Conservation (phyloP, 1,140 invertebrate species). For the Hycleus cichorii region DNA sequence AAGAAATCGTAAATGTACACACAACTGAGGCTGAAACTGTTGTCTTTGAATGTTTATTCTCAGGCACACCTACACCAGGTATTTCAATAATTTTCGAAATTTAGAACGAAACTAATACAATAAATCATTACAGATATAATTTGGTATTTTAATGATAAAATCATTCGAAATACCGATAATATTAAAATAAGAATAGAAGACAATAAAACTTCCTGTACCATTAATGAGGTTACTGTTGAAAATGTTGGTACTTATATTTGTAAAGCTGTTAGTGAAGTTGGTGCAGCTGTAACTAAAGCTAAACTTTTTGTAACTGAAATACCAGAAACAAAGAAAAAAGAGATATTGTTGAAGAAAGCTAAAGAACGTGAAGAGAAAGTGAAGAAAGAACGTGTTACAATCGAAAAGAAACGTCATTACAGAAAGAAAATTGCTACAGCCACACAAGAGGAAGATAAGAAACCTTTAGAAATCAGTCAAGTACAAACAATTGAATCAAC, state of each 20-base stretch:
- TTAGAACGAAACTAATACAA: background rate
- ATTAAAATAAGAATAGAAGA: constrained; percentile 65
- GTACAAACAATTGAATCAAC: constrained; percentile 44
- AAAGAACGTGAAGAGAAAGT: constrained; percentile 51
- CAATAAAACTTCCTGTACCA: constrained; percentile 63
- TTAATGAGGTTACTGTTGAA: constrained; percentile 58
- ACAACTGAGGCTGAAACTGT: constrained; percentile 66
- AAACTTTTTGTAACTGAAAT: constrained; percentile 59
- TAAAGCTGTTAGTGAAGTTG: constrained; percentile 74
- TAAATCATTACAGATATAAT: constrained; percentile 59
- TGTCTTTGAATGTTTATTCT: constrained; percentile 68
- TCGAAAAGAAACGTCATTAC: constrained; percentile 43
- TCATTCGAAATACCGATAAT: constrained; percentile 64
- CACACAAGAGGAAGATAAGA: constrained; percentile 44
- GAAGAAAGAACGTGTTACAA: constrained; percentile 46
- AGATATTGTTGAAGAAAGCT: constrained; percentile 42
- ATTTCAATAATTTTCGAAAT: constrained; percentile 24
- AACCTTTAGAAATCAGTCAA: constrained; percentile 46
- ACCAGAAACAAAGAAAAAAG: constrained; percentile 36
- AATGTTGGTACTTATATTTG: constrained; percentile 81
- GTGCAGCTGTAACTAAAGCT: constrained; percentile 71
- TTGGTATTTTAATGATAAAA: constrained; percentile 83
- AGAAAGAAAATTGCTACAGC: constrained; percentile 38
- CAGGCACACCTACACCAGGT: constrained; percentile 81
- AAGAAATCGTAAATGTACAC: constrained; percentile 68